Percentiles rank a stretch among this genome's conserved stretches.
These are phyloP conservation scores for Tyto alba DNA, from an alignment of 2,113 vertebrate genomes.

Conservation along the genomic window DNA sequence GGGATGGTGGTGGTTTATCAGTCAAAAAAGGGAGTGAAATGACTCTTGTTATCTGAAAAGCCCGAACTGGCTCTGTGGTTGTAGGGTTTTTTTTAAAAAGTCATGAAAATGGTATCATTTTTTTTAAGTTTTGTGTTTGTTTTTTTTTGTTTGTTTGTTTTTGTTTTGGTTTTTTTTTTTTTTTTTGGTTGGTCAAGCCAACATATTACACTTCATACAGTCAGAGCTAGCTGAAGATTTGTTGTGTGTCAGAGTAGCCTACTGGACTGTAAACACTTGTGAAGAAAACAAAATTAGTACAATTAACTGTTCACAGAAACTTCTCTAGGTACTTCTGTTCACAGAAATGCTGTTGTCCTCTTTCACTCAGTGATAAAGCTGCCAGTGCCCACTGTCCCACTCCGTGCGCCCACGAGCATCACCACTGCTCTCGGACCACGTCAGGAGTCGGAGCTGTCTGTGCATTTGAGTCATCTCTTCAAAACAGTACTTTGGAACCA, in stretches of 20 bases:
- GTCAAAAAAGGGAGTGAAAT: background rate
- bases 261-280: rapidly evolving
- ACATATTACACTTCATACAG: background rate
- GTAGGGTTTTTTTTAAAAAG: too few species aligned
- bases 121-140: too few species aligned
- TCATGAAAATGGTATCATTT: too few species aligned
- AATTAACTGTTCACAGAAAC: background rate
- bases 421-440: rapidly evolving
- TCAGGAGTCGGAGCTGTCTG: background rate
- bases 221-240: background rate
- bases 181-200: background rate
- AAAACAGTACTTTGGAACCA: background rate
- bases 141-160: background rate
- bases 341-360: background rate
- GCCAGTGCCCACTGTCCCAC: background rate
- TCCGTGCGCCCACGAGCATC: rapidly evolving
- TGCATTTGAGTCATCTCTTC: background rate
- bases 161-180: background rate
- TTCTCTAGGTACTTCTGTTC: background rate
- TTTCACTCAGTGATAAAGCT: background rate
- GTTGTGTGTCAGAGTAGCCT: background rate
- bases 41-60: background rate
- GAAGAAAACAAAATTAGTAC: background rate
- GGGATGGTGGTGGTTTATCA: background rate
- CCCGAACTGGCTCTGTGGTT: background rate